Conservation (phyloP, 2,888 invertebrate species). For the Chrysomela aeneicollis region DNA sequence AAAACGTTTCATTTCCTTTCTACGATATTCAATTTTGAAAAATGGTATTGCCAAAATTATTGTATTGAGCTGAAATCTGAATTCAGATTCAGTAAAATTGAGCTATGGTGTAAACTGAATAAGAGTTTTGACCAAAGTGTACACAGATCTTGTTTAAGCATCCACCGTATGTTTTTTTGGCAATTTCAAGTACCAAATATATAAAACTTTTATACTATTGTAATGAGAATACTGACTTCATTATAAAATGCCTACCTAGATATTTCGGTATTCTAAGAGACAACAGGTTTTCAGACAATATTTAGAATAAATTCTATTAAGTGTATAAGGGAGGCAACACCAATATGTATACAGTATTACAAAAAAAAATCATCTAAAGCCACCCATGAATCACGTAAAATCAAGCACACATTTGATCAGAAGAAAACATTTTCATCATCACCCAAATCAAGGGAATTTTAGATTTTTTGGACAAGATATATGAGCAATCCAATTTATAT, state of each 20-base stretch:
- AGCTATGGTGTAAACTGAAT: too few relatives aligned
- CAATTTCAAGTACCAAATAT: conserved; percentile 47
- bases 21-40: too few relatives aligned
- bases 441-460: too few relatives aligned
- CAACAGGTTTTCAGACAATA: conserved; percentile 44
- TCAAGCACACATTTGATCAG: conserved; percentile 19
- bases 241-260: conserved; percentile 49
- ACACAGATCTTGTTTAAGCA: not conserved
- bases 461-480: too few relatives aligned
- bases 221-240: conserved; percentile 47
- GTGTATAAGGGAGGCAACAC: conserved; percentile 50
- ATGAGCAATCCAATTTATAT: too few relatives aligned
- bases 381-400: conserved; percentile 16
- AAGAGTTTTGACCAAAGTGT: too few relatives aligned
- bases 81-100: too few relatives aligned
- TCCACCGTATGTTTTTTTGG: conserved; percentile 29
- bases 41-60: too few relatives aligned
- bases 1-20: too few relatives aligned
- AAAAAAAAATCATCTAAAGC: conserved; percentile 37
- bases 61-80: too few relatives aligned
- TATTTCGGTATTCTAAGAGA: conserved; percentile 47
- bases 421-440: too few relatives aligned
- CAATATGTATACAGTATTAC: conserved; percentile 45
- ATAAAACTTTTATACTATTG: conserved; percentile 46
- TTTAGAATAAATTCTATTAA: conserved; percentile 49